These are phyloP conservation scores for Monomorium pharaonis DNA, from an alignment of 1,140 invertebrate species.

Conservation along the genomic window DNA sequence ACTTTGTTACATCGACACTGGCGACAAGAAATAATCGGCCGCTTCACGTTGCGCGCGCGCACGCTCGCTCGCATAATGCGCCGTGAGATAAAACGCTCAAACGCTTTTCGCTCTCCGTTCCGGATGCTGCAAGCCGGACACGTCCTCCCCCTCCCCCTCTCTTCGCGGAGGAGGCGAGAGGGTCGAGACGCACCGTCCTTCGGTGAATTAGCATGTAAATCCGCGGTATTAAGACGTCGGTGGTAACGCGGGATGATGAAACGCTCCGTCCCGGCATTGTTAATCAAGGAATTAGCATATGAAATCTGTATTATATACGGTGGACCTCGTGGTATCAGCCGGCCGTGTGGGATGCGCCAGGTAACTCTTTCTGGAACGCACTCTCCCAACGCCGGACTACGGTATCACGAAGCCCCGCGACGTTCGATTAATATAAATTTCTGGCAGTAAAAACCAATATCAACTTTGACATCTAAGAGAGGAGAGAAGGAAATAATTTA, in stretches of 20 bases:
- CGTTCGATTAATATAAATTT: neutral
- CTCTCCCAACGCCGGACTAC: slow-evolving; percentile 39
- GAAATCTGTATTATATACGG: slow-evolving; percentile 79
- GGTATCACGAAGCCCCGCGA: neutral
- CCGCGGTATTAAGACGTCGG: slow-evolving; percentile 75
- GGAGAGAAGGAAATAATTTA: neutral
- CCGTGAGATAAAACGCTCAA: slow-evolving; percentile 60
- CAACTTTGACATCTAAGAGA: neutral
- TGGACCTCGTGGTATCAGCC: slow-evolving; percentile 57
- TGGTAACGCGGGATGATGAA: slow-evolving; percentile 76
- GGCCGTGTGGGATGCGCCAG: slow-evolving; percentile 54
- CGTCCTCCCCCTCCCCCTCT: neutral
- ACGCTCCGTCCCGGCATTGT: slow-evolving; percentile 77
- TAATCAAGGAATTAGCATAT: slow-evolving; percentile 83
- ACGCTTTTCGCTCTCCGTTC: slow-evolving; percentile 37
- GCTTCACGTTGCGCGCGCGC: slow-evolving; percentile 26
- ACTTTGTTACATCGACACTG: slow-evolving; percentile 53
- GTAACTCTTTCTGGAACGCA: slow-evolving; percentile 47
- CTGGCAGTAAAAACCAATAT: no score
- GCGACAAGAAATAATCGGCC: slow-evolving; percentile 43
- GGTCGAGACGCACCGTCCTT: slow-evolving; percentile 43
- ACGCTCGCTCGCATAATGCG: slow-evolving; percentile 48
- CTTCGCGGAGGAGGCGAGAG: neutral
- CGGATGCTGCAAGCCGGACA: slow-evolving; percentile 51
- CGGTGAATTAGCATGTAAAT: slow-evolving; percentile 76